Conservation (phyloP, 2,113 vertebrate species). For the Paradisaea rubra region DNA sequence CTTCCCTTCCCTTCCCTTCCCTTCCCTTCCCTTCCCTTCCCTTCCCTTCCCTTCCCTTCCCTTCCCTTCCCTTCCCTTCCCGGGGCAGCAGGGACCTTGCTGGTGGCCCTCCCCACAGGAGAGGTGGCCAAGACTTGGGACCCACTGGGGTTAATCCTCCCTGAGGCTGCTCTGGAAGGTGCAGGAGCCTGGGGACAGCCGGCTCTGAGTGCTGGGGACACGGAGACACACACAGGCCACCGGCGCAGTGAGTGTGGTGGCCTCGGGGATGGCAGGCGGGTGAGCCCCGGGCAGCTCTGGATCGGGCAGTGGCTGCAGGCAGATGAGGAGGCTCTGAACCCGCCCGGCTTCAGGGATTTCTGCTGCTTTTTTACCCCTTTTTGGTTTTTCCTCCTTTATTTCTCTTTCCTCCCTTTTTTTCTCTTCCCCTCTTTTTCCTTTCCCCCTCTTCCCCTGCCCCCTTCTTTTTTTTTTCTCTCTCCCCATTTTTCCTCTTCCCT, state of each 20-base stretch:
- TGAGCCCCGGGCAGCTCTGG: neutral
- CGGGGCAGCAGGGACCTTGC: neutral
- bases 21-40: neutral
- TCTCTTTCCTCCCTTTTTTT: no score
- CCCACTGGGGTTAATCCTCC: neutral
- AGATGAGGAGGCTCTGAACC: neutral
- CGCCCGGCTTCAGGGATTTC: accelerated
- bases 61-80: neutral
- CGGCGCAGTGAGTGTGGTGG: accelerated
- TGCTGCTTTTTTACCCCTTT: no score
- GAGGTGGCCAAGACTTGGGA: neutral
- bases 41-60: no score
- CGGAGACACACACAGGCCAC: neutral
- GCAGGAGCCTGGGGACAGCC: neutral
- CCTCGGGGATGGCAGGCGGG: neutral
- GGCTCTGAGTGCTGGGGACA: neutral
- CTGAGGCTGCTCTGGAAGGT: neutral
- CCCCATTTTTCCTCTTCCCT: neutral
- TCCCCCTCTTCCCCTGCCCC: neutral
- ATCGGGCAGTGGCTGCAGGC: neutral
- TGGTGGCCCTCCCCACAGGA: neutral
- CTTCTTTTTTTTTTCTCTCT: neutral
- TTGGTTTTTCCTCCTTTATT: neutral
- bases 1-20: neutral
- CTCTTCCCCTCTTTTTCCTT: no score